phyloP scores from a whole-genome alignment of 2,888 invertebrate genomes.

The Drosophila tripunctata region DNA sequence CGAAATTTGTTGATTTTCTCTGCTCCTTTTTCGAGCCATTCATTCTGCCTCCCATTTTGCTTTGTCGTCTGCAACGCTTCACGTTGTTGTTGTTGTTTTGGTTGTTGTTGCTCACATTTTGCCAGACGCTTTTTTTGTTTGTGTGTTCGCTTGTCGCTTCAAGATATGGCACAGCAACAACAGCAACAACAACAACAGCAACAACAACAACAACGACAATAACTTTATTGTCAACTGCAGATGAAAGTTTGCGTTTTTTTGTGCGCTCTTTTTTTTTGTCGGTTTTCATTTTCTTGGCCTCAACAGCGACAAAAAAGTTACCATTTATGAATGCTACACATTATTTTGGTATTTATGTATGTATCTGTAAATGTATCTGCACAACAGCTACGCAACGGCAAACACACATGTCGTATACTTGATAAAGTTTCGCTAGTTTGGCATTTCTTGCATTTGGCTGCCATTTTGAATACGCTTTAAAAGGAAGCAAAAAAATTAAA shows the following conservation, averaged over 20 bases:
- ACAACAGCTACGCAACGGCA: background rate
- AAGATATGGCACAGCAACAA: slow-evolving; percentile 55
- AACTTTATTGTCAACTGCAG: slow-evolving; percentile 45
- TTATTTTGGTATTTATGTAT: slow-evolving; percentile 1
- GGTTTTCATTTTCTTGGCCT: slow-evolving; percentile 36
- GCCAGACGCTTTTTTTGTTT: slow-evolving; percentile 21
- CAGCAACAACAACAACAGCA: slow-evolving; percentile 12
- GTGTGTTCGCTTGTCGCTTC: slow-evolving; percentile 49
- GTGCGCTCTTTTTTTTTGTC: slow-evolving; percentile 19
- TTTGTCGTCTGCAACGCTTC: slow-evolving; percentile 39
- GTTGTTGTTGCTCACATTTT: slow-evolving; percentile 24
- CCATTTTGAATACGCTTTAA: slow-evolving; percentile 10
- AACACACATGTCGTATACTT: slow-evolving; percentile 47
- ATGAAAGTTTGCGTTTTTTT: slow-evolving; percentile 52
- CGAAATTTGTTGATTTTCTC: slow-evolving; percentile 72
- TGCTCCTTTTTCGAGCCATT: slow-evolving; percentile 65
- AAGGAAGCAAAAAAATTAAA: background rate
- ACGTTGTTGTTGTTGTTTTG: slow-evolving; percentile 22
- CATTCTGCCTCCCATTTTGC: slow-evolving; percentile 21
- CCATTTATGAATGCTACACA: slow-evolving; percentile 7
- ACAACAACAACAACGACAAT: background rate
- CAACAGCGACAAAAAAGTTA: slow-evolving; percentile 14
- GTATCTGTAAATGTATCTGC: slow-evolving; percentile 12
- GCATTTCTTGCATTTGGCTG: slow-evolving; percentile 10
- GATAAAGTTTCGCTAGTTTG: slow-evolving; percentile 19